Evolutionary conservation across 2,888 invertebrate species (phyloP).

Genomic region (Aleiodes alternator): DNA sequence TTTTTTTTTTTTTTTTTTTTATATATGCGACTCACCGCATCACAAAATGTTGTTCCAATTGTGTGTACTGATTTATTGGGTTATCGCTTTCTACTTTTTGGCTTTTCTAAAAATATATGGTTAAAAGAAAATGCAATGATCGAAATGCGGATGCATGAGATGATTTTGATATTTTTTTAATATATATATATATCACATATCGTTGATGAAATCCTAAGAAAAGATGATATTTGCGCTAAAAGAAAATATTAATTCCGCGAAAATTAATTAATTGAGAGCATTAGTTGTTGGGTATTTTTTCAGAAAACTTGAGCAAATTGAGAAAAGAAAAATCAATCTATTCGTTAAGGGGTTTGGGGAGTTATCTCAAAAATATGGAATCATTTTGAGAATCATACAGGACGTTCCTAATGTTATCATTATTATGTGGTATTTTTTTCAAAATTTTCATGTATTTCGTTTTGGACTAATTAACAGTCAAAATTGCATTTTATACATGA

Average conservation of each 20-base stretch:
- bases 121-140: conserved; percentile 74
- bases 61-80: conserved; percentile 72
- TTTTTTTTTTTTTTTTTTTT: conserved; percentile 40
- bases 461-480: too few species aligned
- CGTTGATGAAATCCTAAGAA: neutral
- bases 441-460: too few species aligned
- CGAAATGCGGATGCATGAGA: conserved; percentile 60
- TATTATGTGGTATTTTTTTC: too few species aligned
- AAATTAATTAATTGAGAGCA: neutral
- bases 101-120: conserved; percentile 73
- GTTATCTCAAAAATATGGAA: too few species aligned
- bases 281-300: too few species aligned
- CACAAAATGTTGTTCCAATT: conserved; percentile 76
- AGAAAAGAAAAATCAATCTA: too few species aligned
- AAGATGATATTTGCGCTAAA: conserved; percentile 12
- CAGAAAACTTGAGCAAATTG: too few species aligned
- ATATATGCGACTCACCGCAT: conserved; percentile 74
- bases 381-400: too few species aligned
- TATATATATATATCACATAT: conserved; percentile 5
- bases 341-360: too few species aligned
- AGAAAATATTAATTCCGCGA: conserved; percentile 20
- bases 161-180: conserved; percentile 29
- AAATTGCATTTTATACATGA: too few species aligned
- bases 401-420: too few species aligned
- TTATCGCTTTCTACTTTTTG: conserved; percentile 75